phyloP scores from a whole-genome alignment of 2,797 vertebrate species.

The Hephaestus fuliginosus region DNA sequence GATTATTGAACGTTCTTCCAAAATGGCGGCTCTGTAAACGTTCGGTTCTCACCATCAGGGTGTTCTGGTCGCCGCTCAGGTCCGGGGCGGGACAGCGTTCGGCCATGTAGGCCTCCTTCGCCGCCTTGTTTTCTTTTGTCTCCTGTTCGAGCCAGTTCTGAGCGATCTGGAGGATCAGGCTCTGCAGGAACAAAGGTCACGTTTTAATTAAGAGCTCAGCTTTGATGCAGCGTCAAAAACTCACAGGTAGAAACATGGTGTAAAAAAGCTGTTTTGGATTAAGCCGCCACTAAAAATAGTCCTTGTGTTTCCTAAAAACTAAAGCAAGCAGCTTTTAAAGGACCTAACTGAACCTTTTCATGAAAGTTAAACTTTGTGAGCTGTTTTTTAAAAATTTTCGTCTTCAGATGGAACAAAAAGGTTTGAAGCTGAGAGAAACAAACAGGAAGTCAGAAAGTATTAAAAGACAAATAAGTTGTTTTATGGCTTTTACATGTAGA shows the following conservation, averaged over 20 bases:
- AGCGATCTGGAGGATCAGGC: slow-evolving; percentile 81
- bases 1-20: not conserved
- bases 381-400: too few species aligned
- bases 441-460: too few species aligned
- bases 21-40: not conserved
- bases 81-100: slow-evolving; percentile 61
- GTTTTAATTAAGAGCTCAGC: not conserved
- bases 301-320: too few species aligned
- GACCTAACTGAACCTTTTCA: too few species aligned
- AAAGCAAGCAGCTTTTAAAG: too few species aligned
- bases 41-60: slow-evolving; percentile 74
- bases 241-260: too few species aligned
- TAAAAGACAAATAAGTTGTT: too few species aligned
- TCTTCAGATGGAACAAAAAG: too few species aligned
- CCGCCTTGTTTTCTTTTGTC: not conserved
- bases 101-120: slow-evolving; percentile 72
- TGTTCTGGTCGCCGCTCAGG: slow-evolving; percentile 51
- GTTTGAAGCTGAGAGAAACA: too few species aligned
- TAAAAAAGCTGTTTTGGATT: too few species aligned
- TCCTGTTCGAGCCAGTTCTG: slow-evolving; percentile 72
- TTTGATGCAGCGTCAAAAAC: too few species aligned
- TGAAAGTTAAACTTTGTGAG: too few species aligned
- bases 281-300: not conserved
- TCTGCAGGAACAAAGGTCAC: slow-evolving; percentile 78
- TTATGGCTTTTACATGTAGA: not conserved